A percentile compares a stretch with the other conserved stretches of the same genome.
These are phyloP conservation scores for Chrysaora quinquecirrha DNA, from an alignment of 30 jellyfish, hydroid and myxozoan species.

Conservation along the genomic window DNA sequence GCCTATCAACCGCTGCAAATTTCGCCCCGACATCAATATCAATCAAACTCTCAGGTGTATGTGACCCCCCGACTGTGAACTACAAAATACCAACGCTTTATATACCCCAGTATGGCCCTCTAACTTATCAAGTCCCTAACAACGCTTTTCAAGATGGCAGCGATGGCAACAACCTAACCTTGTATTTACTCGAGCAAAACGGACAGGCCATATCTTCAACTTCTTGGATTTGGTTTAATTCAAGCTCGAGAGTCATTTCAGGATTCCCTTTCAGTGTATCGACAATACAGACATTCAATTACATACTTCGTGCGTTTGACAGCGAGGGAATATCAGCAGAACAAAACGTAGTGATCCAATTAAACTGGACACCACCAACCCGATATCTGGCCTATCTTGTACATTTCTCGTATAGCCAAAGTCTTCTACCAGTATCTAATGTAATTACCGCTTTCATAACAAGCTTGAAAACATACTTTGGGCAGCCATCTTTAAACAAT, in stretches of 20 bases:
- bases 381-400: constrained; percentile 43
- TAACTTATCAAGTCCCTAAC: constrained; percentile 56
- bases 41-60: constrained; percentile 32
- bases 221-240: constrained; percentile 79
- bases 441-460: constrained; percentile 38
- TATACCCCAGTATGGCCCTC: constrained; percentile 58
- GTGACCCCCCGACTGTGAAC: constrained; percentile 72
- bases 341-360: constrained; percentile 48
- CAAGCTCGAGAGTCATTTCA: constrained; percentile 32
- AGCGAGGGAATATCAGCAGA: constrained; percentile 58
- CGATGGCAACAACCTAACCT: constrained; percentile 39
- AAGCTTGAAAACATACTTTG: constrained; percentile 44
- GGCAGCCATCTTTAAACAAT: constrained; percentile 23
- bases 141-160: constrained; percentile 60
- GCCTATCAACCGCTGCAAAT: constrained; percentile 13
- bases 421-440: constrained; percentile 34
- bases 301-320: constrained; percentile 53
- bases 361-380: constrained; percentile 50
- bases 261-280: constrained; percentile 81
- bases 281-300: constrained; percentile 1
- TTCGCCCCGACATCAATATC: constrained; percentile 30
- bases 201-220: constrained; percentile 52
- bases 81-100: constrained; percentile 61
- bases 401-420: constrained; percentile 3
- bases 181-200: constrained; percentile 12